phyloP scores from a whole-genome alignment of 2,888 invertebrate genomes.

The Folsomia candida region DNA sequence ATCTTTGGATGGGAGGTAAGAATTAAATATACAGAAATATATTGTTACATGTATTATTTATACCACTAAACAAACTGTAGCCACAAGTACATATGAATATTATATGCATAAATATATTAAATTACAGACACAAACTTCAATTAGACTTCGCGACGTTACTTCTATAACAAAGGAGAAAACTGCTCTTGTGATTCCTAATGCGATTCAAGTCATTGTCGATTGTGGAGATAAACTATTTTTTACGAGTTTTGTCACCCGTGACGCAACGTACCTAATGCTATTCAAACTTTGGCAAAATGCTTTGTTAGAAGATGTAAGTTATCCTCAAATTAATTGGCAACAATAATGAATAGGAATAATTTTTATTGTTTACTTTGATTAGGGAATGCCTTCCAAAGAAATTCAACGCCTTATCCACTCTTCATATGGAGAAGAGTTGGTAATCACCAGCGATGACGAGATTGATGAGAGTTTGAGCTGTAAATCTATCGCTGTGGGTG shows the following conservation, averaged over 20 bases:
- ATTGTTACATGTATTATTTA: no score
- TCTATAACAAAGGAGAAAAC: slow-evolving; percentile 94
- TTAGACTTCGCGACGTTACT: slow-evolving; percentile 86
- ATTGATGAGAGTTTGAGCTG: slow-evolving; percentile 55
- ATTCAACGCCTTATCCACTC: slow-evolving; percentile 90
- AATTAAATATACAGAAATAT: no score
- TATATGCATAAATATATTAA: no score
- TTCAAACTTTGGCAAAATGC: slow-evolving; percentile 96
- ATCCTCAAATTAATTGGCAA: neutral
- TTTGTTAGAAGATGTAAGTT: slow-evolving; percentile 73
- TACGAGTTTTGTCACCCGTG: slow-evolving; percentile 88
- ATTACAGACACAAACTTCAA: slow-evolving; percentile 73
- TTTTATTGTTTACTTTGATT: no score
- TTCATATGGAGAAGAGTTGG: slow-evolving; percentile 90
- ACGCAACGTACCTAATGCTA: slow-evolving; percentile 92
- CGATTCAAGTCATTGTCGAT: slow-evolving; percentile 79
- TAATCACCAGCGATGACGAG: slow-evolving; percentile 89
- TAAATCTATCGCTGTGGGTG: neutral
- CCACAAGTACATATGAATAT: no score
- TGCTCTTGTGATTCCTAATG: slow-evolving; percentile 91
- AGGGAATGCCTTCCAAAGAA: slow-evolving; percentile 60
- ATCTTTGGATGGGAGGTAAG: slow-evolving; percentile 99
- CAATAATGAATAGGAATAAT: no score
- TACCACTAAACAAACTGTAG: no score
- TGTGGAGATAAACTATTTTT: slow-evolving; percentile 81